Conservation (phyloP, 2,113 vertebrate species). For the Dasyornis broadbenti region DNA sequence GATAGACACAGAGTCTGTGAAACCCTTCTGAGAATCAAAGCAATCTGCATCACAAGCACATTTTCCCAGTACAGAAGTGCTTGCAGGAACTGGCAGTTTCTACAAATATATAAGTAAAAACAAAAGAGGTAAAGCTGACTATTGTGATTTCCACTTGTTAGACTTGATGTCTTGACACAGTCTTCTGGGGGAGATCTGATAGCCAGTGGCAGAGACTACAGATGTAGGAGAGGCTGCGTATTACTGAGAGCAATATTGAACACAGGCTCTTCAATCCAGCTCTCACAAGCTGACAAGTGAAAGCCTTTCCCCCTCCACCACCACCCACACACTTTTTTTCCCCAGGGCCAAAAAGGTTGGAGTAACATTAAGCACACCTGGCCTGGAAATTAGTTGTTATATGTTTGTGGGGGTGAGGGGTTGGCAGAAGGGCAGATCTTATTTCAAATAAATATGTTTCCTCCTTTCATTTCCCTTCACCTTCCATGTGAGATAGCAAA, state of each 20-base stretch:
- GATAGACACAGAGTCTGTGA: neutral
- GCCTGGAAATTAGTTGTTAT: slow-evolving; percentile 14
- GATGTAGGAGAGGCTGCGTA: neutral
- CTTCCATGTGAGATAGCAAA: neutral
- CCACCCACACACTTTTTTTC: neutral
- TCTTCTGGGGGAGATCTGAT: neutral
- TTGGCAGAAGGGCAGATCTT: slow-evolving; percentile 8
- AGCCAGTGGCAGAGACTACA: neutral
- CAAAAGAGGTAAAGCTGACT: neutral
- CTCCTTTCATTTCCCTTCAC: slow-evolving; percentile 44
- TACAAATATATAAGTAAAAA: neutral
- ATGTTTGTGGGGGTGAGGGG: neutral
- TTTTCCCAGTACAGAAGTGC: neutral
- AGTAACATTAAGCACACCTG: neutral
- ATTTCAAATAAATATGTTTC: slow-evolving; percentile 25
- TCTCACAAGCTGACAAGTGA: neutral
- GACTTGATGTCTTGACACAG: neutral
- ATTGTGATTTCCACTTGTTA: neutral
- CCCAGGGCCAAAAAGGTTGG: neutral
- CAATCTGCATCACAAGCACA: slow-evolving; percentile 10
- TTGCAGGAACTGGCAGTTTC: neutral
- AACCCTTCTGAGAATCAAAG: slow-evolving; percentile 39
- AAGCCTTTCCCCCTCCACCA: neutral
- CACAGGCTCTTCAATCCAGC: neutral
- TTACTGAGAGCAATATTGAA: neutral